A percentile compares a stretch with the other conserved stretches of the same genome.
Evolutionary conservation across 64 coral and sea anemone genomes (phyloP).

Genomic region (Stichodactyla mertensii): DNA sequence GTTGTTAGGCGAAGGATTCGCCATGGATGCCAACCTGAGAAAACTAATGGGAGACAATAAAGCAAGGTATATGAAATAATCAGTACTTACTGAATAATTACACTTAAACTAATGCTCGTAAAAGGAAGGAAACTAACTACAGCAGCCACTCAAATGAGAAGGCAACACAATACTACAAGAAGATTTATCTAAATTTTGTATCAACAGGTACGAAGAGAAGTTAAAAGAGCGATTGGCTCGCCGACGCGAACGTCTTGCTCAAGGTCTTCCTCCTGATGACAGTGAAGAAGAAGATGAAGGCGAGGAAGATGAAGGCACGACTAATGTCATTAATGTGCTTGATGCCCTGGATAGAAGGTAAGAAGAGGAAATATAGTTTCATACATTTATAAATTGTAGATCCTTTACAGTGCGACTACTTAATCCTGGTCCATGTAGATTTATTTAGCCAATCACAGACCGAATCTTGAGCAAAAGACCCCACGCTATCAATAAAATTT

Average conservation of each 20-base stretch:
- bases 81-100: too few species aligned
- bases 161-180: too few species aligned
- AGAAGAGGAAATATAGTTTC: neutral
- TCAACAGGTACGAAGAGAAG: conserved; percentile 80
- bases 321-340: conserved; percentile 55
- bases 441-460: too few species aligned
- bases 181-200: neutral
- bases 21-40: conserved; percentile 84
- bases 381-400: too few species aligned
- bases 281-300: conserved; percentile 64
- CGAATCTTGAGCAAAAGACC: too few species aligned
- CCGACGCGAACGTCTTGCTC: conserved; percentile 67
- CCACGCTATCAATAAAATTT: too few species aligned
- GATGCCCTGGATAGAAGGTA: conserved; percentile 82
- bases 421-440: too few species aligned
- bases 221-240: conserved; percentile 81
- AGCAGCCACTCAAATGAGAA: too few species aligned
- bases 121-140: too few species aligned
- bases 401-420: too few species aligned
- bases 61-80: conserved; percentile 33
- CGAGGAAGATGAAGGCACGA: conserved; percentile 20
- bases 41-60: conserved; percentile 97
- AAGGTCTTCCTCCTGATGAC: conserved; percentile 80
- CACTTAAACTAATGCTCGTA: too few species aligned
- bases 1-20: conserved; percentile 81